Evolutionary conservation across 2,888 invertebrate species (phyloP), one percentile per base, ranked within the genome.

Genomic region (Lysandra bellargus): DNA sequence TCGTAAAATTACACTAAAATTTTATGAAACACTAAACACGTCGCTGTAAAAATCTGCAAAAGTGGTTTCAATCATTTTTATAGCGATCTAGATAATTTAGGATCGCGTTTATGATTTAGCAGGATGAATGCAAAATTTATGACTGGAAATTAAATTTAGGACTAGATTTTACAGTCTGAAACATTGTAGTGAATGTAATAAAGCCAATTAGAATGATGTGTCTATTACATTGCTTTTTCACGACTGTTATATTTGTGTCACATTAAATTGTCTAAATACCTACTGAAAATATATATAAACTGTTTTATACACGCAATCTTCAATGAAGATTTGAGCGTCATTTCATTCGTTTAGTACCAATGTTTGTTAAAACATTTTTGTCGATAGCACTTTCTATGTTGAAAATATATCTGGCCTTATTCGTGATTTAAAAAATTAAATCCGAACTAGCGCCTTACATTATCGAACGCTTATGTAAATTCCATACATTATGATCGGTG

Each of bases 1-100:
- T 69, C 69, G 33, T 37, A 69, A 69, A 69, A 69, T 69, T 37
- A 37, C 33, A 69, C 69, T 33, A 23, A 69, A 5, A 69, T 37
- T 69, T 69, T 69, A 69, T 69, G 33, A 69, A 33, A 69, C 33
- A 61, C 33, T 69, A 23, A 23, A 23, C 23, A 23, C 23, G 33
- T 37, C 30, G 69, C 69, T 14, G 14, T 69, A 69, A 37, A 69
- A 69, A 30, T 69, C 14, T 33, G 69, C 69, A 69, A 33, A 33
- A 33, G 69, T 69, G 64, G 33, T 69, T 69, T 37, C 69, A 69
- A 69, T 69, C 33, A 69, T 69, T 69, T 33, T 69, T 17, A 69
- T 69, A 33, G 33, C 33, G 69, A 14, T 69, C 33, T 69, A 33
- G 33, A 69, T 69, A 33, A 69, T 69, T 69, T 30, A 14, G 69